Conservation (phyloP, 2,888 invertebrate genomes). For the Acleris sparsana region DNA sequence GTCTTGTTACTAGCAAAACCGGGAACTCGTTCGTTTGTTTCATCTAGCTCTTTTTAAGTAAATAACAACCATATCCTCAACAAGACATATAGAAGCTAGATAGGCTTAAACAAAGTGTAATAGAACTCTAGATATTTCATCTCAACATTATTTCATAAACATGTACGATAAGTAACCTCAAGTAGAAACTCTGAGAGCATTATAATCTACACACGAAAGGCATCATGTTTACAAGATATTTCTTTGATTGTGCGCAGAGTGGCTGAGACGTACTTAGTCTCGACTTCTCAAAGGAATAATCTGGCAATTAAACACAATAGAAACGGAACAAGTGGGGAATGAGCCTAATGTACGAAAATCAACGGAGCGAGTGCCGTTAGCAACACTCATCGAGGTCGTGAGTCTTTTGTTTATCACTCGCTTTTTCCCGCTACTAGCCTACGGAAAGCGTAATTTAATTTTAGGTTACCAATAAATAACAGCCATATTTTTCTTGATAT, state of each 20-base stretch:
- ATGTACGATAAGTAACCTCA: no score
- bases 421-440: background rate
- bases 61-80: no score
- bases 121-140: no score
- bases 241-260: conserved; percentile 12
- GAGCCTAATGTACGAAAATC: conserved; percentile 27
- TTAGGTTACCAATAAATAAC: no score
- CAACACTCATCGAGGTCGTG: conserved; percentile 7
- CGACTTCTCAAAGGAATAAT: conserved; percentile 26
- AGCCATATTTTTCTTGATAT: no score
- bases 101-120: no score
- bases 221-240: conserved; percentile 1
- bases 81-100: no score
- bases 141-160: no score
- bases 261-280: conserved; percentile 15
- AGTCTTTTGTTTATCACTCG: background rate
- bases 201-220: background rate
- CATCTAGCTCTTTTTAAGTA: no score
- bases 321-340: conserved; percentile 25
- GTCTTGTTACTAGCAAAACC: no score
- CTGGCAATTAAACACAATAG: conserved; percentile 32
- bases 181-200: no score
- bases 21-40: no score
- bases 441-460: background rate
- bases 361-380: conserved; percentile 10